Evolutionary conservation across 2,797 vertebrate genomes (phyloP).

Genomic region (Morus bassanus): DNA sequence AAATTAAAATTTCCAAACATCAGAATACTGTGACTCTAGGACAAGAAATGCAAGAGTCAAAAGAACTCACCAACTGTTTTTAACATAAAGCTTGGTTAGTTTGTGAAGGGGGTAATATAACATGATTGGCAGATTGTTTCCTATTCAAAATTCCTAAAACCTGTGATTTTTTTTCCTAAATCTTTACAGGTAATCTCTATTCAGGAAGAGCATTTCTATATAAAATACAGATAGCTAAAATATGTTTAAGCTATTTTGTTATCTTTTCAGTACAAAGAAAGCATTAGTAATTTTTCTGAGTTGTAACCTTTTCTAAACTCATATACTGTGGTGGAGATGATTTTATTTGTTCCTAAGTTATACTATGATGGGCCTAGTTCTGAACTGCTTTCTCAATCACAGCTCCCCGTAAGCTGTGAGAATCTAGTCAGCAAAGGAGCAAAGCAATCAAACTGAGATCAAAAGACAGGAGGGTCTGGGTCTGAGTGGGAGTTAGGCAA

Average conservation of each 20-base stretch:
- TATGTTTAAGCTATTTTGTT: background rate
- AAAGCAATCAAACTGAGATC: slow-evolving; percentile 14
- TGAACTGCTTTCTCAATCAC: background rate
- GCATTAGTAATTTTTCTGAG: background rate
- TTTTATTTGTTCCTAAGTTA: background rate
- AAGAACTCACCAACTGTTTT: background rate
- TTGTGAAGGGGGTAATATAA: background rate
- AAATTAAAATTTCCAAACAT: background rate
- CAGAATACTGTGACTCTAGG: background rate
- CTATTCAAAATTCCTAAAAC: background rate
- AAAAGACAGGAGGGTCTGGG: background rate
- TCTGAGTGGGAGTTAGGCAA: background rate
- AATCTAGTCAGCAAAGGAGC: background rate
- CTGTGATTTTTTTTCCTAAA: background rate
- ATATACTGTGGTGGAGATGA: background rate
- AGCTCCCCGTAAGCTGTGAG: background rate
- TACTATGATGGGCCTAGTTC: background rate
- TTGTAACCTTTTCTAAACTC: background rate
- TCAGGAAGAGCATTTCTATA: background rate
- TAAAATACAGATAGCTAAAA: background rate
- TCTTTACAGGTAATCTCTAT: background rate
- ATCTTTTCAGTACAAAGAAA: background rate
- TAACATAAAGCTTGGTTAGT: background rate
- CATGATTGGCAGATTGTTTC: background rate
- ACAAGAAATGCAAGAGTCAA: background rate